phyloP scores from a whole-genome alignment of 2,888 invertebrate species.

The Corythucha ciliata region DNA sequence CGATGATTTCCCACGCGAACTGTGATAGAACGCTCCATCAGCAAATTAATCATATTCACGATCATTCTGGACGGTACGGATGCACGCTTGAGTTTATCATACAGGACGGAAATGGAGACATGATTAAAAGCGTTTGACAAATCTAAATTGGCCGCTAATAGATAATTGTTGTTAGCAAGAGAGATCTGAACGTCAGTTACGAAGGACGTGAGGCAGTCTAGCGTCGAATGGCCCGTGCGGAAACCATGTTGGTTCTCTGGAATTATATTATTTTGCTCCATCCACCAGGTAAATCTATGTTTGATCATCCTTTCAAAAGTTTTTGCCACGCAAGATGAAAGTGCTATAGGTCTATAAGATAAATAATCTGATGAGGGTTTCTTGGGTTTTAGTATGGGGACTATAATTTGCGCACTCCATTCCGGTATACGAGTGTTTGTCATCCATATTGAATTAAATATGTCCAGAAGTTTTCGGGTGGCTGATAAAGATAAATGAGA shows the following conservation, averaged over 20 bases:
- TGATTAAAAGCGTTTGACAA: conserved; percentile 20
- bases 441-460: no score
- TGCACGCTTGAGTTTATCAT: conserved; percentile 9
- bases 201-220: conserved; percentile 12
- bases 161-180: conserved; percentile 12
- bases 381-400: conserved; percentile 14
- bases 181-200: neutral
- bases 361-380: conserved; percentile 8
- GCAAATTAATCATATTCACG: neutral
- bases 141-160: conserved; percentile 16
- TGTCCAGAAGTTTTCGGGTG: no score
- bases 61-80: neutral
- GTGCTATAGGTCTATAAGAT: conserved; percentile 23
- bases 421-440: no score
- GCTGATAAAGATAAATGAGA: no score
- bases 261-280: conserved; percentile 21
- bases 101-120: conserved; percentile 10
- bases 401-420: conserved; percentile 8
- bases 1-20: neutral
- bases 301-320: conserved; percentile 21
- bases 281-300: conserved; percentile 16
- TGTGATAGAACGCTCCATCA: neutral
- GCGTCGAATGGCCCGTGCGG: conserved; percentile 13
- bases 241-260: conserved; percentile 21
- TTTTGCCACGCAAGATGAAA: conserved; percentile 19